These are phyloP conservation scores for Leptinotarsa juncta DNA, from an alignment of 2,888 invertebrate genomes.

Conservation along the genomic window DNA sequence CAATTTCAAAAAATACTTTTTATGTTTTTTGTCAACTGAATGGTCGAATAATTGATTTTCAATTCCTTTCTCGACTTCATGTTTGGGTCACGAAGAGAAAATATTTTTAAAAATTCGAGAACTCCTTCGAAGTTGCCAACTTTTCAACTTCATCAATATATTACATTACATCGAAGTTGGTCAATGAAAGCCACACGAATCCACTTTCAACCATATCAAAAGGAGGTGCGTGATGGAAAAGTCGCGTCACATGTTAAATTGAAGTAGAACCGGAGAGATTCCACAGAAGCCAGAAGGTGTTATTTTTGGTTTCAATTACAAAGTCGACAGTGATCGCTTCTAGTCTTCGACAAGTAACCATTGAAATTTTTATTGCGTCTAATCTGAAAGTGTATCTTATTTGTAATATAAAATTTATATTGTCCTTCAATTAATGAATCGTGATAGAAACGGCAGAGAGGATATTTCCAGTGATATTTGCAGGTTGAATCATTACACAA, in stretches of 20 bases:
- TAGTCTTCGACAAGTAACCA: too few species aligned
- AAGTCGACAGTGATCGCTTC: not conserved
- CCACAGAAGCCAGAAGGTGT: not conserved
- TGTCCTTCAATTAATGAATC: not conserved
- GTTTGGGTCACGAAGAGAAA: not conserved
- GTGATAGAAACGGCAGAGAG: too few species aligned
- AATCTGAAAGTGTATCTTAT: not conserved
- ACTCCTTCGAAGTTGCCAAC: conserved; percentile 22
- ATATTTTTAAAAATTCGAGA: conserved; percentile 4
- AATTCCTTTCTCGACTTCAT: conserved; percentile 18
- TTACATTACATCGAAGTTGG: conserved; percentile 26
- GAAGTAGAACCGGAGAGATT: conserved; percentile 1
- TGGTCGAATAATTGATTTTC: conserved; percentile 34
- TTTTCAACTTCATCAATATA: conserved; percentile 32
- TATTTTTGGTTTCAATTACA: not conserved
- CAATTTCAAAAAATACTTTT: not conserved
- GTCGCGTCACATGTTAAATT: not conserved
- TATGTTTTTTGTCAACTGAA: conserved; percentile 30
- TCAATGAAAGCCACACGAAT: conserved; percentile 25
- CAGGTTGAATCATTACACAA: too few species aligned
- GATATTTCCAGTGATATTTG: too few species aligned
- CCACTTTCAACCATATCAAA: not conserved
- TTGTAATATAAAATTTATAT: not conserved
- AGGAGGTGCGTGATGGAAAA: not conserved
- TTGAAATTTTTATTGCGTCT: too few species aligned